Evolutionary conservation across 2,113 vertebrate genomes (phyloP), one percentile per base, ranked within the genome.

Genomic region (Nematolebias whitei): DNA sequence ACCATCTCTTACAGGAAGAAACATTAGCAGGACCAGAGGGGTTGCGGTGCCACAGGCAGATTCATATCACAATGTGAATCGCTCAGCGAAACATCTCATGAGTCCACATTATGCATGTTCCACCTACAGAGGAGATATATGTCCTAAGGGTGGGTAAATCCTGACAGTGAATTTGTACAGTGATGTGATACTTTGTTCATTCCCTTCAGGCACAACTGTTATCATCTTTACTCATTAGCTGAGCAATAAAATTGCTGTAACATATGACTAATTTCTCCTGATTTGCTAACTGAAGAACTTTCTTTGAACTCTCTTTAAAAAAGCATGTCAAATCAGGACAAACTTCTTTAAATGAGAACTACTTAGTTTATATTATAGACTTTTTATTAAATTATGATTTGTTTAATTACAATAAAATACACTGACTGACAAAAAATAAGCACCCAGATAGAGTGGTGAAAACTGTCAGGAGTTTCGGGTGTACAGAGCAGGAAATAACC

Each of bases 41-140:
- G 39, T 52, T 45, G 26, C 38, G 18, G 49, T 24, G 48, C 78
- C 77, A 35, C 39, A 2, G 63, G 74, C 67, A 49, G 60, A 83
- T 71, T 81, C 62, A 57, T 62, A 80, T 32, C 68, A 76, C 63
- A 52, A 23, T 63, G 65, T 75, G 72, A 80, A 50, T 79, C 41
- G 82, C 58, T 44, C 73, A 18, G 53, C 41, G 9, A 48, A 68
- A 24, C 45, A 53, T 78, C 63, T 60, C 53, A 72, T 74, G 55
- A 78, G 20, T 53, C 62, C 49, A 67, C 74, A 83, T 69, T 51
- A 57, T 69, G 13, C 51, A 19, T 88, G 85, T 70, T 78, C 83
- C 63, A 59, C 65, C 63, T 88, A 85, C 77, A 82, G 56, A 76
- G 89, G 89, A 77, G 87, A 90, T 35, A 60, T 82, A 54, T 90